phyloP scores from a whole-genome alignment of 2,113 vertebrate species.

The Leptobrachium leishanense region DNA sequence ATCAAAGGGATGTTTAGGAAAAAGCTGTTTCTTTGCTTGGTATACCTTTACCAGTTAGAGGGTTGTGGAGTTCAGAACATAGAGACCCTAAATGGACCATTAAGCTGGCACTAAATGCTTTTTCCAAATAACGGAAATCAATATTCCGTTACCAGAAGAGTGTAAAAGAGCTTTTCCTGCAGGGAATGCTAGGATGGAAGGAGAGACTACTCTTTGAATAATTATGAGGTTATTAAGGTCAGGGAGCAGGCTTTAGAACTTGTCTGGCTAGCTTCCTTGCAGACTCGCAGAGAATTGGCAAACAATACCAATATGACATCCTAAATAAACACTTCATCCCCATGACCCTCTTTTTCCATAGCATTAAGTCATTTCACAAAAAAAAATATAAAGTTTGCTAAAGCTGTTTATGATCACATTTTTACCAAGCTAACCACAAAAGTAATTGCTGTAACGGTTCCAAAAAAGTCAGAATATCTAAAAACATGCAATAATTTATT shows the following conservation, averaged over 20 bases:
- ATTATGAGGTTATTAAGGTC: slow-evolving; percentile 70
- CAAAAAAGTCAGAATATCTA: too few relatives aligned
- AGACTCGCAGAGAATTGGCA: slow-evolving; percentile 67
- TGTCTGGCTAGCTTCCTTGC: slow-evolving; percentile 75
- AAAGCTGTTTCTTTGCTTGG: slow-evolving; percentile 54
- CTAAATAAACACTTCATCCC: slow-evolving; percentile 68
- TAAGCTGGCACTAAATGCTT: slow-evolving; percentile 74
- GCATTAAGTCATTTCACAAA: slow-evolving; percentile 63
- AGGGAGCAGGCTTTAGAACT: slow-evolving; percentile 65
- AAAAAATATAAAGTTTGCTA: slow-evolving; percentile 57
- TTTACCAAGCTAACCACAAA: slow-evolving; percentile 54
- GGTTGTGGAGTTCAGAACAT: slow-evolving; percentile 47
- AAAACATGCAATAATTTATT: too few relatives aligned
- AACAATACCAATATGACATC: slow-evolving; percentile 57
- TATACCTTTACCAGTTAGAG: slow-evolving; percentile 54
- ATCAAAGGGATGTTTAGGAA: slow-evolving; percentile 40
- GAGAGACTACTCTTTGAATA: slow-evolving; percentile 68
- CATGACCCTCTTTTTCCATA: slow-evolving; percentile 68
- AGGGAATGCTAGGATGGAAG: slow-evolving; percentile 57
- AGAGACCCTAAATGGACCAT: slow-evolving; percentile 72
- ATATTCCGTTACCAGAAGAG: slow-evolving; percentile 64
- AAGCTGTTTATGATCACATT: slow-evolving; percentile 68
- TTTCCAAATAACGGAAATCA: slow-evolving; percentile 74
- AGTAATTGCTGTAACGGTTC: slow-evolving; percentile 59
- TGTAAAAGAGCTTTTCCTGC: slow-evolving; percentile 67